These are phyloP conservation scores for Strix uralensis DNA, from an alignment of 2,113 vertebrate genomes.

Conservation along the genomic window DNA sequence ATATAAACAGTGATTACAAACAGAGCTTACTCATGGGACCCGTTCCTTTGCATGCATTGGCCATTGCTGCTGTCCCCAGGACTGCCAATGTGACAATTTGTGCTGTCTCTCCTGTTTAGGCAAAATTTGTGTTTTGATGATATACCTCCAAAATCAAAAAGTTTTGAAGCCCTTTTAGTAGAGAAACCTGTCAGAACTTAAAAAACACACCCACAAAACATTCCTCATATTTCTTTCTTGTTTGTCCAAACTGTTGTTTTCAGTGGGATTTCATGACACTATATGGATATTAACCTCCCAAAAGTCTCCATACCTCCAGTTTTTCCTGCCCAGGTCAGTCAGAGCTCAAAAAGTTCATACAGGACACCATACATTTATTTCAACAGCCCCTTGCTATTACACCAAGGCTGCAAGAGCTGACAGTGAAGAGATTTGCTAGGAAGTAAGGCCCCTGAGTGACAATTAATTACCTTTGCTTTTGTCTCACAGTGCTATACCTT, in stretches of 20 bases:
- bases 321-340: not conserved
- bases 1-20: not conserved
- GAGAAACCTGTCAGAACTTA: not conserved
- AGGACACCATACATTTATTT: not conserved
- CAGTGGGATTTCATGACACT: not conserved
- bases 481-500: not conserved
- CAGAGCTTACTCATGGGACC: not conserved
- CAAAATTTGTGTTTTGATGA: not conserved
- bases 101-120: not conserved
- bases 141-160: not conserved
- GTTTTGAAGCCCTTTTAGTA: not conserved
- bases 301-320: not conserved
- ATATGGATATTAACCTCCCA: not conserved
- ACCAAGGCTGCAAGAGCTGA: not conserved
- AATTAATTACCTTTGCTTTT: not conserved
- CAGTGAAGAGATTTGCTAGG: not conserved
- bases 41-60: not conserved
- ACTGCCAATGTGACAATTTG: too few relatives aligned
- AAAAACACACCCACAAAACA: not conserved
- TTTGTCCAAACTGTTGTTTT: not conserved
- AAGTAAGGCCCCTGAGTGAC: not conserved
- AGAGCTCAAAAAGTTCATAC: not conserved
- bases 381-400: not conserved
- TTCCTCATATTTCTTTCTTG: not conserved
- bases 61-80: not conserved